phyloP scores from a whole-genome alignment of 1,140 invertebrate species.

The Psilanteris sp. region DNA sequence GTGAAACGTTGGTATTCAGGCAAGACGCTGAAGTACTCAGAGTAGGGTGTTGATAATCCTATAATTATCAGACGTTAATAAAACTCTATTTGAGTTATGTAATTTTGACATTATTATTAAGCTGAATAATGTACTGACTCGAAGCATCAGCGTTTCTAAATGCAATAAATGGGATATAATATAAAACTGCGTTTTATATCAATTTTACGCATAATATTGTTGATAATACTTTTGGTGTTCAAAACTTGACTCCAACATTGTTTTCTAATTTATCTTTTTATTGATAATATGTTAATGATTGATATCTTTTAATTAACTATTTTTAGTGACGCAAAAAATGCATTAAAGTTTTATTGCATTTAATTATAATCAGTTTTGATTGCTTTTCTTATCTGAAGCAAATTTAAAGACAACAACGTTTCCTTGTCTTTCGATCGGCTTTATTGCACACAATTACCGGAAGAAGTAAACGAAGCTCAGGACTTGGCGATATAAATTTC shows the following conservation, averaged over 20 bases:
- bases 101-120: constrained; percentile 25
- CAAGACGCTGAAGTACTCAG: constrained; percentile 36
- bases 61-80: constrained; percentile 45
- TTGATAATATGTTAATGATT: no score
- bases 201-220: no score
- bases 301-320: no score
- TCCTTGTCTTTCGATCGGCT: constrained; percentile 6
- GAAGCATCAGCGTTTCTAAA: not conserved
- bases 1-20: constrained; percentile 55
- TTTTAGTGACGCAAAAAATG: no score
- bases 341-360: no score
- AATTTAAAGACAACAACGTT: constrained; percentile 2
- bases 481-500: not conserved
- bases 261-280: no score
- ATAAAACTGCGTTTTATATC: no score
- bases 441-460: constrained; percentile 1
- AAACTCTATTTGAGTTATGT: constrained; percentile 9
- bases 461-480: not conserved
- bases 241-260: no score
- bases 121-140: no score
- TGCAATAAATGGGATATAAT: not conserved
- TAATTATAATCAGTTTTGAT: constrained; percentile 12
- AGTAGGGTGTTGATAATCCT: constrained; percentile 43
- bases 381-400: not conserved
- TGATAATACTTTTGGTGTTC: no score